Base-by-base conservation (phyloP, 2,113 vertebrate genomes). In the Pampusana beccarii region DNA sequence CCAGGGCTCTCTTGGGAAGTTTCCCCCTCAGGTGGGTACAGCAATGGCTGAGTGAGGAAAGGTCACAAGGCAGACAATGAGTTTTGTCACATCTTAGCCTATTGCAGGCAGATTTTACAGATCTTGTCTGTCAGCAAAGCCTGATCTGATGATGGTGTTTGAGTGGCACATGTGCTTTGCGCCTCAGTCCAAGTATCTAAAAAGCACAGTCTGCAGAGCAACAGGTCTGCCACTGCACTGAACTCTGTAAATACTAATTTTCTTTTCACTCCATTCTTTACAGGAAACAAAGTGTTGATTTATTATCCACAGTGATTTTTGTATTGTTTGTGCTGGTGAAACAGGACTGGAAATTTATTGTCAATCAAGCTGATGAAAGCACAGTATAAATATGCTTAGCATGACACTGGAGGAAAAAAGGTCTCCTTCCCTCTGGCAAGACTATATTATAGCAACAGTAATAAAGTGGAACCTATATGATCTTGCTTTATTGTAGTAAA, bases 1-100 rank as follows among this genome's bases (percentile, higher is more conserved):
- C 8, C 34, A 69, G n/a, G 10, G 5, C 8, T 77, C 23, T 14
- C 50, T 33, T 24, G 34, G 57, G 12, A 81, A 53, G 18, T 38
- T 40, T 21, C 3, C 11, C 18, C 26, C 20, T 33, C 0, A 0
- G 2, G 5, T 8, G 11, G 11, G 6, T n/a, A 24, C 31, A 44
- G 6, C 26, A 36, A 11, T 5, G 28, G 29, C 13, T 69, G 36
- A 83, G n/a, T 12, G 20, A 40, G 28, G n/a, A 78, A 15, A 48
- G 44, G 9, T 14, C 0, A 0, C 14, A 34, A 38, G 17, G 24
- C 13, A 74, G 48, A 36, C 18, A 51, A 19, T 16, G 26, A 21
- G 24, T 64, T 85, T 57, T 64, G 34, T 25, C 34, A 42, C 31
- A 8, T 38, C 17, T 65, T 66, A 70, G 51, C 4, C 18, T 50